Evolutionary conservation across 2,113 vertebrate species (phyloP), one percentile per base, ranked within the genome.

Genomic region (Odontophorus gujanensis): DNA sequence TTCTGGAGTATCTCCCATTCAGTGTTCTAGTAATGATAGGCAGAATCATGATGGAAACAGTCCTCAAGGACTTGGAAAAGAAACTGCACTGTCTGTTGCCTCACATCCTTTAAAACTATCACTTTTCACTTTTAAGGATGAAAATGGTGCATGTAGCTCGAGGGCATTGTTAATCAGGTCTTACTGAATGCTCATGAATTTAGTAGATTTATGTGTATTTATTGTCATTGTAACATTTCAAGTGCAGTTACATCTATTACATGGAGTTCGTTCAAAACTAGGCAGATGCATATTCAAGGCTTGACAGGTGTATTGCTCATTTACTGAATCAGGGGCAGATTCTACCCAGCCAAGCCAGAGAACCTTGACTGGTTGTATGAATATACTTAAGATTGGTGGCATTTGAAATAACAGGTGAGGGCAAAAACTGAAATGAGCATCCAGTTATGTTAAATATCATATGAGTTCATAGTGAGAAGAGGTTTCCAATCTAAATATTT

Each of bases 151-250:
- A 88, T 92, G 57, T 76, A 81, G 34, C 72, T 92, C 76, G 61
- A 91, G 72, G 79, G 51, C 87, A 47, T 74, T 81, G 43, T 96
- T 85, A 87, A 94, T 96, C 96, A 95, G 47, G 34, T 63, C 68
- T 85, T 72, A 80, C 53, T 85, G 81, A 93, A 74, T 77, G 19
- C 79, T 95, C 75, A 92, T 92, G 63, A 47, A 26, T 95, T 95
- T 32, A 57, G 81, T 71, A 85, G 94, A 95, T 95, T 87, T 94
- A 96, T 93, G 68, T 89, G 85, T 91, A 73, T 95, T 85, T 93
- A 76, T 92, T 89, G 77, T 89, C 89, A 87, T 25, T 87, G 85
- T 89, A 93, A 89, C 91, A 51, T 93, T 95, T 95, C 72, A 80
- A 74, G 81, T 87, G 67, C 75, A 4, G 59, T 92, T 93, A 71